Evolutionary conservation across 1,140 invertebrate species (phyloP).

Genomic region (Caligus rogercresseyi): DNA sequence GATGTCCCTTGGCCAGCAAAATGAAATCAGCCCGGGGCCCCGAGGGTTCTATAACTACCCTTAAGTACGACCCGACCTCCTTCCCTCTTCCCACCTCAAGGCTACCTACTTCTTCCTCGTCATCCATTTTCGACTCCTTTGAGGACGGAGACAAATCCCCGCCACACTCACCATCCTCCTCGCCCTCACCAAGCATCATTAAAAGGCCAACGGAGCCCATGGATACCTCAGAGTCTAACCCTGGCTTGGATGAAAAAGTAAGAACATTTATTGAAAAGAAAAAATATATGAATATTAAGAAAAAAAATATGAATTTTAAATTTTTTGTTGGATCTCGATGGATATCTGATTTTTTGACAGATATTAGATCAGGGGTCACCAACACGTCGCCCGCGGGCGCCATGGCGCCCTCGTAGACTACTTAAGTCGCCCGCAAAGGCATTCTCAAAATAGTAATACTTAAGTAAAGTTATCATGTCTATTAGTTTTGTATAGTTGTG

Average conservation of each 20-base stretch:
- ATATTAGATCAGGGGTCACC: background rate
- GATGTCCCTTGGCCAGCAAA: conserved; percentile 16
- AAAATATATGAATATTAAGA: background rate
- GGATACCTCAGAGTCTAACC: background rate
- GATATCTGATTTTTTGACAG: background rate
- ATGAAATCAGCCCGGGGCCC: background rate
- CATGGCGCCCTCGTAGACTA: no score
- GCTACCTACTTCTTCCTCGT: background rate
- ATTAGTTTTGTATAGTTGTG: no score
- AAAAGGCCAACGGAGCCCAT: background rate
- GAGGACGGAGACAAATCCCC: background rate
- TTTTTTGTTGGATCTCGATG: background rate
- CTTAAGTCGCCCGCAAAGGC: no score
- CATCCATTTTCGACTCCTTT: background rate
- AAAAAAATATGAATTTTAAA: background rate
- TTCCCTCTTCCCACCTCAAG: background rate
- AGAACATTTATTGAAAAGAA: background rate
- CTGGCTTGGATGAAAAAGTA: background rate
- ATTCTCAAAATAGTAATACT: no score
- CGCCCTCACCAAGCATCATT: background rate
- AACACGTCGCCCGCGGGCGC: no score
- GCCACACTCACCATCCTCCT: background rate
- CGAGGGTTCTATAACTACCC: background rate
- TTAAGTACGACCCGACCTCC: background rate
- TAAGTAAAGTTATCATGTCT: no score